Evolutionary conservation across 2,888 invertebrate genomes (phyloP), one percentile per base, ranked within the genome.

Genomic region (Drosophila nigricruria): DNA sequence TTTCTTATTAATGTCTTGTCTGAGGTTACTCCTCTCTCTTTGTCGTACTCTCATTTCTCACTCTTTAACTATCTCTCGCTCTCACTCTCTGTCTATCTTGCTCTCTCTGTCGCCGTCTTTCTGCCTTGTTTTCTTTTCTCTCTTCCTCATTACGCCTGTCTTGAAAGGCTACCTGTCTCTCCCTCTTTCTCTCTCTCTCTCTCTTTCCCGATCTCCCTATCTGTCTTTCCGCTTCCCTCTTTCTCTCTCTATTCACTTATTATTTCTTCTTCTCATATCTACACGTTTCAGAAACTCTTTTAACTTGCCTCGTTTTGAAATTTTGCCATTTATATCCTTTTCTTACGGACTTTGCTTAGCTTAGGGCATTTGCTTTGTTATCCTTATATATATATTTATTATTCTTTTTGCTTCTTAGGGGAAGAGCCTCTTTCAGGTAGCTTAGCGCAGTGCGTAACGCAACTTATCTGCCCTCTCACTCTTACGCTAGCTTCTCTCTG

Each of bases 401-500:
- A 52, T 32, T 20, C 23, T 32, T 76, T n/a, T 50, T 56, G 25
- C 34, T 52, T 47, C 43, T 64, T 69, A 47, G 66, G 59, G 63
- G 18, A 49, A 66, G 57, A 60, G 79, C 18, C 54, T 34, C 60
- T 52, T 72, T 70, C 77, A 77, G 77, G 77, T 77, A 77, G 60
- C 56, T 57, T 34, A 66, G 42, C 58, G 47, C 40, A 43, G 43
- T 77, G 77, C 80, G 77, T 77, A 53, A 77, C 80, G 70, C 80
- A 79, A 23, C 53, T 61, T 53, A 25, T 34, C 1, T n/a, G n/a
- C n/a, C 23, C 52, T 27, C 59, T 30, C 42, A 2, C 43, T 36
- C 25, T 4, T 12, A 10, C 25, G 6, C 34, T 5, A 6, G 30
- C 50, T 20, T 14, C 64, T 40, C 59, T 10, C 25, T 36, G 30